Base-by-base conservation (phyloP, 2,888 invertebrate species). In the Boloria selene region DNA sequence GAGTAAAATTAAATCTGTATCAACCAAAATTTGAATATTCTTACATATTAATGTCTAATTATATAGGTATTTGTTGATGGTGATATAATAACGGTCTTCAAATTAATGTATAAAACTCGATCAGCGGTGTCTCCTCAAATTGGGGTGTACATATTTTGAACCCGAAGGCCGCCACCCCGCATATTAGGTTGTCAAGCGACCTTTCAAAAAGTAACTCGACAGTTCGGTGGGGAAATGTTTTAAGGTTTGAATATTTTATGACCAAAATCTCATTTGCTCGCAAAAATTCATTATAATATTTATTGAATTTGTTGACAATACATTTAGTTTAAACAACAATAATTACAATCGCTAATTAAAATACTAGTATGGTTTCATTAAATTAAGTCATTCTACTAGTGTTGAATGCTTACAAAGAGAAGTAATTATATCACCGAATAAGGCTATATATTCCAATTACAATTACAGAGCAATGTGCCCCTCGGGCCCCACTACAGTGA, bases 371-470 rank as follows among this genome's bases (percentile, higher is more conserved):
- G 44, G 42, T 56, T n/a, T 45, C n/a, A 56, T 56, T 26, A 13
- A 56, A 56, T 13, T 16, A 56, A 56, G 26, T 56, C n/a, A 52
- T 13, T 22, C 49, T 10, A 49, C 17, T 47, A 44, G 44, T 38
- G 42, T 60, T 53, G 49, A 67, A 60, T 42, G 45, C 26, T 60
- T 56, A 38, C 56, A 56, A 68, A 63, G 65, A 68, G 65, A 73
- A 73, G 77, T 79, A 80, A 80, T 81, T 79, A 38, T 38, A 79
- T 77, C 72, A 69, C 72, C 67, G 78, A 82, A 79, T 80, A 79
- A 80, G 75, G 82, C 86, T 83, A 88, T 88, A 83, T 81, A 85
- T 86, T 79, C 82, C 80, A 81, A 87, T 88, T 87, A 79, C 80
- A 80, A 86, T 88, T 87, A 79, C 79, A 80, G 75, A 77, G 79